Base-by-base conservation (phyloP, 2,888 invertebrate species). In the Eupithecia inturbata region DNA sequence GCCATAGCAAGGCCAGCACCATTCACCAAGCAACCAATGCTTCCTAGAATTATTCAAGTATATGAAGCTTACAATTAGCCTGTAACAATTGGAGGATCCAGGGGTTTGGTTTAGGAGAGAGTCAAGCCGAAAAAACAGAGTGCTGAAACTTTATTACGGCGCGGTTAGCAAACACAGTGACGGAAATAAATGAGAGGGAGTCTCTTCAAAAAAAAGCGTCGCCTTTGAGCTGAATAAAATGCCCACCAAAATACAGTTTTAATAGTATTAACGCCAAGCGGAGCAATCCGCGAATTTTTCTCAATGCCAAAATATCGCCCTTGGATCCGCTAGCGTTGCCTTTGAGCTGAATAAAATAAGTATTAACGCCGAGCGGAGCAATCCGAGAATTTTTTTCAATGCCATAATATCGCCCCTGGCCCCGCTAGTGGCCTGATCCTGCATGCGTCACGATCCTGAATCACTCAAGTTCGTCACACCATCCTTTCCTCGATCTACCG, bases 1-100 rank as follows among this genome's bases (percentile, higher is more conserved):
- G 99, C 98, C 99, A 99, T 99, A 36, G 99, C 99, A 79, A 99
- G 95, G 78, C 99, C 99, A 74, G 99, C 99, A 75, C 99, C 99
- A 89, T 99, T 99, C 53, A 99, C 99, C 96, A 99, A 96, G 91
- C 99, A 99, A 3, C 99, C 99, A 86, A 99, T 98, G 85, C 96
- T 97, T 68, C 96, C 95, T 95, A 41, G 0, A 64, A 66, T 26
- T 36, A 64, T 19, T 36, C 14, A n/a, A 63, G 33, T n/a, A 0
- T 1, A 19, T 31, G 19, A 49, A 49, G 49, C 49, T 53, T n/a
- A 53, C 49, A 53, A 53, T 22, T 53, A 53, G 22, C 10, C 22
- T 22, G 49, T 10, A 22, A 22, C 10, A 53, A 22, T 31, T 53
- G n/a, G 49, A 53, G 22, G n/a, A 5, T 22, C 22, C 3, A 53